phyloP scores from a whole-genome alignment of 2,888 invertebrate genomes.

The Ceratothoa steindachneri region DNA sequence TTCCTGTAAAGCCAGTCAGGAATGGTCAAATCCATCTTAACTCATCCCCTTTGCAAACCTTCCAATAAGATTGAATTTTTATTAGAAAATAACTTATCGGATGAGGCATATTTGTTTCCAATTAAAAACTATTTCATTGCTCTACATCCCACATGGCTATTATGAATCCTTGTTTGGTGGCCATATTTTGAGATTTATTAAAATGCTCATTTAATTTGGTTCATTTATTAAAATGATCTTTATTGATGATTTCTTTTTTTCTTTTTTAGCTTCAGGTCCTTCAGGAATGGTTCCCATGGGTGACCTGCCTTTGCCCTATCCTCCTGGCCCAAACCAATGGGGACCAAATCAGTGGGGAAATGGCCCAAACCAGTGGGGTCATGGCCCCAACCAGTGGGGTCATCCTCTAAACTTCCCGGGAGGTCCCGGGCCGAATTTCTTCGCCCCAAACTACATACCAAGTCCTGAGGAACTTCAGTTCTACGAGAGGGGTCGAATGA shows the following conservation, averaged over 20 bases:
- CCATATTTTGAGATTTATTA: too few species aligned
- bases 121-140: too few species aligned
- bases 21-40: too few species aligned
- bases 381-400: constrained; percentile 16
- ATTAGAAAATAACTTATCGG: too few species aligned
- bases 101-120: too few species aligned
- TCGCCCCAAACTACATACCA: not conserved
- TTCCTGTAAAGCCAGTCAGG: too few species aligned
- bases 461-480: constrained; percentile 13
- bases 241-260: not conserved
- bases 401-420: constrained; percentile 4
- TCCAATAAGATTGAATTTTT: too few species aligned
- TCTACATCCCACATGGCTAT: too few species aligned
- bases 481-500: constrained; percentile 9
- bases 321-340: not conserved
- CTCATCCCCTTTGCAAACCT: too few species aligned
- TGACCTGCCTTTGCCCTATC: not conserved
- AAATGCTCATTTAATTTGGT: too few species aligned
- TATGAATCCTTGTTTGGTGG: too few species aligned
- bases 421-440: not conserved
- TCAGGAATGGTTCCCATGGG: constrained; percentile 16
- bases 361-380: constrained; percentile 17
- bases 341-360: not conserved
- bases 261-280: constrained; percentile 4
- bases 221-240: too few species aligned